Evolutionary conservation across 2,113 vertebrate species (phyloP).

Genomic region (Guaruba guarouba): DNA sequence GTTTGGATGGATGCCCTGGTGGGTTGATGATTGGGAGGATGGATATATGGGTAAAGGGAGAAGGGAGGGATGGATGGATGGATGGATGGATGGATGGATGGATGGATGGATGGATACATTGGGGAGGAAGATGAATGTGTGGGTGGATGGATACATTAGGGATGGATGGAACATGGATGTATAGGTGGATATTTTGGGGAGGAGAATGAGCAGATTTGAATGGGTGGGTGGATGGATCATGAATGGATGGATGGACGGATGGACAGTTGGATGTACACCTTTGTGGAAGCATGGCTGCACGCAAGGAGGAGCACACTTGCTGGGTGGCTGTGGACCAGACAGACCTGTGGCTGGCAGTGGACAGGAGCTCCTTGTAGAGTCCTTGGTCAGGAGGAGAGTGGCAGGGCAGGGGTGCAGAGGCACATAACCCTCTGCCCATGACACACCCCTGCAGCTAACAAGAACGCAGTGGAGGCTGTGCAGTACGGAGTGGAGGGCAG

Average conservation of each 20-base stretch:
- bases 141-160: neutral
- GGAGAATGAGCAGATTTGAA: neutral
- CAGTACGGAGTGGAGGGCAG: slow-evolving; percentile 96
- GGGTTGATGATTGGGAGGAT: neutral
- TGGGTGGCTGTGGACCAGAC: neutral
- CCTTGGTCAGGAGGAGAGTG: neutral
- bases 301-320: neutral
- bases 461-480: slow-evolving; percentile 86
- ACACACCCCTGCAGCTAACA: slow-evolving; percentile 79
- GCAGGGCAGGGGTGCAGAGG: rapidly evolving
- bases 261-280: neutral
- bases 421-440: rapidly evolving
- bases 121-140: no score
- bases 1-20: neutral
- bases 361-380: neutral
- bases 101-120: no score
- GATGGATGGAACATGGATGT: neutral
- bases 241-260: neutral
- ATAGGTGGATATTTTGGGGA: no score
- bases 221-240: no score
- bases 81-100: neutral
- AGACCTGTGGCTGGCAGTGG: neutral
- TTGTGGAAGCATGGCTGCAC: neutral
- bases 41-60: neutral
- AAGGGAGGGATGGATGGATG: no score